Evolutionary conservation across 2,888 invertebrate genomes (phyloP).

Genomic region (Hetaerina titia): DNA sequence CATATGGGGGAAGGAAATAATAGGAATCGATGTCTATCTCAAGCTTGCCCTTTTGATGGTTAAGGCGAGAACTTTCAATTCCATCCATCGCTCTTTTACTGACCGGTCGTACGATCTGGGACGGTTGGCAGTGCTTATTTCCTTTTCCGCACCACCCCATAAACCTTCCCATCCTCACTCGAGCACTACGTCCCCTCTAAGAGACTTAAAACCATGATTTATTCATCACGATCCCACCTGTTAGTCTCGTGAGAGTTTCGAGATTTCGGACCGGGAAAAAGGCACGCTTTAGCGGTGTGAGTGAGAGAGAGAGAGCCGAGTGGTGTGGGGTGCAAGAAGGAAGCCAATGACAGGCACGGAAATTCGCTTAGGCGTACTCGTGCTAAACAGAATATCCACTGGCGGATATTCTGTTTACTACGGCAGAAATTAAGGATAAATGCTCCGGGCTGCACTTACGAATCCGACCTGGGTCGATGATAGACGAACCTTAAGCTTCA

Average conservation of each 20-base stretch:
- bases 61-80: no score
- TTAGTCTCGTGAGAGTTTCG: not conserved
- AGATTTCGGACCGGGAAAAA: not conserved
- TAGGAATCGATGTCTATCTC: no score
- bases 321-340: not conserved
- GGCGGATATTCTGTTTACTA: no score
- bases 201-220: not conserved
- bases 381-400: not conserved
- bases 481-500: not conserved
- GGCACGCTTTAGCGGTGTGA: not conserved
- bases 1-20: no score
- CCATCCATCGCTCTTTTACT: no score
- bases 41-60: no score
- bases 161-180: not conserved
- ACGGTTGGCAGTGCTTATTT: not conserved
- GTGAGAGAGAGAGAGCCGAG: not conserved
- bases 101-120: no score
- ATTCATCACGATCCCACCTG: constrained; percentile 32
- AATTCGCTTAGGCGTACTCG: not conserved
- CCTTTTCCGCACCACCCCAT: not conserved
- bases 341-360: not conserved
- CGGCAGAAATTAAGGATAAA: not conserved
- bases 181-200: not conserved
- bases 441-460: not conserved
- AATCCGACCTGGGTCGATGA: not conserved